These are phyloP conservation scores for Augochlorella aurata DNA, from an alignment of 2,888 invertebrate genomes.

Conservation along the genomic window DNA sequence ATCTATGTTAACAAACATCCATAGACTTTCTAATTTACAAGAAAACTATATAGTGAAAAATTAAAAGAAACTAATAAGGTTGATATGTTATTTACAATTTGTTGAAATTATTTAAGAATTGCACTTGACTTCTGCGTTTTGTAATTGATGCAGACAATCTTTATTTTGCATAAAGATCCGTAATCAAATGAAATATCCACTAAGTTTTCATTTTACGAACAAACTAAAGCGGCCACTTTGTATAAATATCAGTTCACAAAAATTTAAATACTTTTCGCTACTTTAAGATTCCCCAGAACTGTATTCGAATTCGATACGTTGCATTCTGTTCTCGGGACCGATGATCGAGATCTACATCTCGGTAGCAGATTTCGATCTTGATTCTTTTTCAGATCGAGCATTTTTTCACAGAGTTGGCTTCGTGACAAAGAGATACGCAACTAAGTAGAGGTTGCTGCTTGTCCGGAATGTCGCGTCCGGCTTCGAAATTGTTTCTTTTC, in stretches of 20 bases:
- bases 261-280: neutral
- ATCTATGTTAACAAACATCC: too few relatives aligned
- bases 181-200: neutral
- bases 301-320: neutral
- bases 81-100: too few relatives aligned
- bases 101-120: too few relatives aligned
- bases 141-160: too few relatives aligned
- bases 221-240: neutral
- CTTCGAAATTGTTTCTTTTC: conserved; percentile 62
- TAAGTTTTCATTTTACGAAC: neutral
- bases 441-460: conserved; percentile 45
- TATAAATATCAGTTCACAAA: neutral
- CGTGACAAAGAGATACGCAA: conserved; percentile 60
- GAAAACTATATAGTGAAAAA: too few relatives aligned
- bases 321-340: neutral
- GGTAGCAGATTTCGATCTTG: conserved; percentile 44
- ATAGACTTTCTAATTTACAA: too few relatives aligned
- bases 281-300: neutral
- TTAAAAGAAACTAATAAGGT: too few relatives aligned
- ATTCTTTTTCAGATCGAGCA: conserved; percentile 47
- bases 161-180: too few relatives aligned
- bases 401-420: conserved; percentile 44
- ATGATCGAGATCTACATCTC: conserved; percentile 20
- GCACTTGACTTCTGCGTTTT: too few relatives aligned
- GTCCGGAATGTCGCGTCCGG: conserved; percentile 52